A percentile compares a stretch with the other conserved stretches of the same genome.
These are phyloP conservation scores for Psittacara wagleri DNA, from an alignment of 2,113 vertebrate species.

Conservation along the genomic window DNA sequence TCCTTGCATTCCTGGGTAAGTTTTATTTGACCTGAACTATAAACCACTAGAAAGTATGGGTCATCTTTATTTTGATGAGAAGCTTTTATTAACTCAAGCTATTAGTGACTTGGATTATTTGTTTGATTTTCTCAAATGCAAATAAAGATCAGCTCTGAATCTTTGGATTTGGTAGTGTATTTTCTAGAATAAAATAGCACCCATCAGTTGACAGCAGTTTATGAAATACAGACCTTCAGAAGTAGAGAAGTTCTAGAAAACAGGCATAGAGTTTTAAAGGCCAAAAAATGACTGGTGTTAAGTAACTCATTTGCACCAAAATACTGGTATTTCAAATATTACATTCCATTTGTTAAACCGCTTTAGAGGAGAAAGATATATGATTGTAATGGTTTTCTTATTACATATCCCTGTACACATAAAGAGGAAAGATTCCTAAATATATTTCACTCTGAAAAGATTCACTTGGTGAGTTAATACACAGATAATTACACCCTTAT, in stretches of 20 bases:
- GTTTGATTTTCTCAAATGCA: not conserved
- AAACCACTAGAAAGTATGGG: not conserved
- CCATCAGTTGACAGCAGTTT: not conserved
- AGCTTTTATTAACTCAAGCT: not conserved
- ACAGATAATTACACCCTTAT: not conserved
- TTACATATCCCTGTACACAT: rapidly evolving
- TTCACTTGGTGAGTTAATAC: not conserved
- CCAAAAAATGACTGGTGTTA: not conserved
- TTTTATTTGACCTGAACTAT: not conserved
- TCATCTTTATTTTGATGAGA: not conserved
- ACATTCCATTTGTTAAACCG: not conserved
- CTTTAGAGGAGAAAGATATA: too few relatives aligned
- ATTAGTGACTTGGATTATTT: not conserved
- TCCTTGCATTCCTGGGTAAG: not conserved
- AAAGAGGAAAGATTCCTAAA: not conserved
- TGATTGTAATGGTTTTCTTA: not conserved
- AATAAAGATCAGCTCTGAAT: not conserved
- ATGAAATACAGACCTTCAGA: not conserved
- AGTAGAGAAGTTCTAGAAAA: not conserved
- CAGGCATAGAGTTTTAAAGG: not conserved
- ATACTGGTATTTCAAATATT: not conserved
- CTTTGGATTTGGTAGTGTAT: not conserved
- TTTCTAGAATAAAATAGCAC: not conserved
- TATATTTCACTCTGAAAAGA: not conserved
- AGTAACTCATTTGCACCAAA: not conserved